These are phyloP conservation scores for Vanessa atalanta DNA, from an alignment of 1,140 invertebrate species.

Conservation along the genomic window DNA sequence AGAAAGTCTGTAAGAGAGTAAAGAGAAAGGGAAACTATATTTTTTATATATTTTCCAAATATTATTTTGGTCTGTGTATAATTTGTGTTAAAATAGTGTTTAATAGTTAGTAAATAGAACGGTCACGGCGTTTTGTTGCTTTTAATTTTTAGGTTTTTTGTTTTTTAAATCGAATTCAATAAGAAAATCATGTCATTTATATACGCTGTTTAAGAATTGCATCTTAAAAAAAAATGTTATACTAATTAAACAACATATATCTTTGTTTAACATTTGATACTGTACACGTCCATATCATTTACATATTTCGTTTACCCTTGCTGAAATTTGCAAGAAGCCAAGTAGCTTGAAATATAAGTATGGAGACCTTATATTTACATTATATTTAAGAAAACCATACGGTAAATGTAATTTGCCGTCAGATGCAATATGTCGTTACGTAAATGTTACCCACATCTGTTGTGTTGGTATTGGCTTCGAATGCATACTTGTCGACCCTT, in stretches of 20 bases:
- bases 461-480: slow-evolving; percentile 48
- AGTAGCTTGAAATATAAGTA: slow-evolving; percentile 33
- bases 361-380: slow-evolving; percentile 36
- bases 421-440: slow-evolving; percentile 45
- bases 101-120: slow-evolving; percentile 28
- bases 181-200: no score
- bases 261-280: slow-evolving; percentile 19
- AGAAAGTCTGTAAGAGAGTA: no score
- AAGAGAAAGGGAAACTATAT: no score
- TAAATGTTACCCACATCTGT: slow-evolving; percentile 53
- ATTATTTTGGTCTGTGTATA: slow-evolving; percentile 42
- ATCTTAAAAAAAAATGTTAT: background rate
- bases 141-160: background rate
- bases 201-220: no score
- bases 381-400: slow-evolving; percentile 33
- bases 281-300: slow-evolving; percentile 16
- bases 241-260: background rate
- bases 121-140: slow-evolving; percentile 41
- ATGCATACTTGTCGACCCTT: slow-evolving; percentile 45
- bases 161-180: no score
- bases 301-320: slow-evolving; percentile 30
- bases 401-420: slow-evolving; percentile 38
- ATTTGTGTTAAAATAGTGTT: slow-evolving; percentile 62
- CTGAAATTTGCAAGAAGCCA: slow-evolving; percentile 33
- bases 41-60: background rate